Evolutionary conservation across 2,797 vertebrate genomes (phyloP), one percentile per base, ranked within the genome.

Genomic region (Myotis pilosus): DNA sequence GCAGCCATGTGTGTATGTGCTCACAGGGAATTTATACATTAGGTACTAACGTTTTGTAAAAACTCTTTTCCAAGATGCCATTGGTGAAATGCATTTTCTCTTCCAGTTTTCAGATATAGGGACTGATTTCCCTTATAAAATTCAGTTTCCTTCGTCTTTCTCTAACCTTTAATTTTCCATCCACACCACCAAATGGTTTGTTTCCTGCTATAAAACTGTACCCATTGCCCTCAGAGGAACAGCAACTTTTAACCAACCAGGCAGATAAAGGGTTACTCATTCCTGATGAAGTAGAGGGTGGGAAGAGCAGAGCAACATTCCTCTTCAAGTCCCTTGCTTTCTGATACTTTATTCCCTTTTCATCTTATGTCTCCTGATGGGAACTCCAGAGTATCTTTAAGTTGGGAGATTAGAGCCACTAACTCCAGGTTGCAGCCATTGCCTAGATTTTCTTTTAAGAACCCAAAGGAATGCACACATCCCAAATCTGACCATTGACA

Each of bases 181-280:
- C 4, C 30, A 41, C 51, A 71, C 41, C 22, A 83, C 3, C 20
- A 79, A 53, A 28, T 3, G 68, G 7, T 55, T 64, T n/a, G 36
- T 68, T 89, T 91, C 57, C 30, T 89, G 41, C 28, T 95, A 83
- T 89, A 30, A 87, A 74, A 84, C 23, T 76, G 20, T 76, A 80
- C 47, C 60, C 36, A 89, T 36, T 87, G 30, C 22, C 74, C 13
- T 78, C 71, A 87, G n/a, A 62, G 20, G 15, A 71, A 84, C 6
- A 76, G 36, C n/a, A n/a, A n/a, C n/a, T 23, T 93, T 92, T 74
- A 44, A 30, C 5, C 84, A 57, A 44, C 19, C 13, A 57, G 33
- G 33, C 17, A 81, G 22, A 85, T 78, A 62, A 84, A 53, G 23
- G 28, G 38, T 66, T 92, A 60, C 44, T 75, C 80, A 12, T 68